Evolutionary conservation across 2,888 invertebrate genomes (phyloP).

Genomic region (Polydesmus complanatus): DNA sequence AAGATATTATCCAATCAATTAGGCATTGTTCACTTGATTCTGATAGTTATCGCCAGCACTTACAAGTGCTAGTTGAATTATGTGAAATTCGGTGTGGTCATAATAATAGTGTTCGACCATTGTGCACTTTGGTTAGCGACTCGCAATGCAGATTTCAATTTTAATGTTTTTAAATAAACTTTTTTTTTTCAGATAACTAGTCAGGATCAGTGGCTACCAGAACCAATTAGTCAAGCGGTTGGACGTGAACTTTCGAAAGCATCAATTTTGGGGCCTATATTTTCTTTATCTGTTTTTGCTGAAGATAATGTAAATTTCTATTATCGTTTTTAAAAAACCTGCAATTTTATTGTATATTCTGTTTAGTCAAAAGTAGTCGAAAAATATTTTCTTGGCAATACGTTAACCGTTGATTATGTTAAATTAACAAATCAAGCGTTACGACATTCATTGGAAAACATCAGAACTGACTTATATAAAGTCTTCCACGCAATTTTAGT

Average conservation of each 20-base stretch:
- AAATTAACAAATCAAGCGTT: conserved; percentile 16
- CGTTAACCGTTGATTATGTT: conserved; percentile 15
- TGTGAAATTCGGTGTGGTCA: conserved; percentile 60
- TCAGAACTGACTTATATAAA: conserved; percentile 51
- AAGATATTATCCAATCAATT: conserved; percentile 52
- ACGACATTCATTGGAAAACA: conserved; percentile 16
- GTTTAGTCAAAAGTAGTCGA: conserved; percentile 15
- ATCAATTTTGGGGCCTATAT: conserved; percentile 80
- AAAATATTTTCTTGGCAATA: conserved; percentile 17
- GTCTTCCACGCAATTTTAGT: conserved; percentile 70
- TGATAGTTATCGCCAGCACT: conserved; percentile 49
- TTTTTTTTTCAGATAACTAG: conserved; percentile 26
- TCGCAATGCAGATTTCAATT: not conserved
- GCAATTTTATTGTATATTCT: not conserved
- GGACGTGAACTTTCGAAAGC: conserved; percentile 76
- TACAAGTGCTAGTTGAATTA: conserved; percentile 60
- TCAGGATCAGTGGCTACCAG: conserved; percentile 55
- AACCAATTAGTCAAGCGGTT: conserved; percentile 53
- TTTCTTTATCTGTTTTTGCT: conserved; percentile 79
- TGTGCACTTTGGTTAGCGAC: conserved; percentile 42
- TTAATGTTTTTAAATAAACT: conserved; percentile 9
- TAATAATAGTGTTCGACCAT: conserved; percentile 53
- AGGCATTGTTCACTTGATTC: conserved; percentile 53
- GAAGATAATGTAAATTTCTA: conserved; percentile 58
- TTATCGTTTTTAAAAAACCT: not conserved